These are phyloP conservation scores for Herminia tarsipennalis DNA, from an alignment of 2,888 invertebrate species.

Conservation along the genomic window DNA sequence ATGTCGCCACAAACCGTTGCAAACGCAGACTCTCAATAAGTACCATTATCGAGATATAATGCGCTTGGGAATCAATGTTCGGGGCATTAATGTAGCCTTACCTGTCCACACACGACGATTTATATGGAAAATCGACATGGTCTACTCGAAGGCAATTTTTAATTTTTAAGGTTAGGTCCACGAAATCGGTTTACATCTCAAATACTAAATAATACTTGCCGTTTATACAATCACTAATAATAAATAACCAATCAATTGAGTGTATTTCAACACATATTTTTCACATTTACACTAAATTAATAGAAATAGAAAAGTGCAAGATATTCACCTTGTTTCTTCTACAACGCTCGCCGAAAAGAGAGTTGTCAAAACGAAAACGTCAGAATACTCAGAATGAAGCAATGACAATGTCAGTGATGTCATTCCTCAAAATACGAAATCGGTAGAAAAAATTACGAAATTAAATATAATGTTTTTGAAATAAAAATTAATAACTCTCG, in stretches of 20 bases:
- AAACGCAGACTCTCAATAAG: conserved; percentile 51
- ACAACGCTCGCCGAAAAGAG: conserved; percentile 66
- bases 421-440: no score
- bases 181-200: conserved; percentile 57
- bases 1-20: conserved; percentile 73
- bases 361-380: conserved; percentile 20
- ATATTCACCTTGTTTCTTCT: conserved; percentile 61
- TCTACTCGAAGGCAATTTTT: conserved; percentile 64
- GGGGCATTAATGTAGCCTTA: conserved; percentile 66
- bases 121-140: conserved; percentile 53
- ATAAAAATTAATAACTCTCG: no score
- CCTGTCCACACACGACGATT: conserved; percentile 61
- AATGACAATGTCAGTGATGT: no score
- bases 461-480: no score
- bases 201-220: conserved; percentile 15
- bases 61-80: conserved; percentile 65
- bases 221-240: background rate
- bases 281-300: conserved; percentile 4
- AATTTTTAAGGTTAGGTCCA: conserved; percentile 48
- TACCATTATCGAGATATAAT: conserved; percentile 33
- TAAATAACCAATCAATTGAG: background rate
- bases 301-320: conserved; percentile 9
- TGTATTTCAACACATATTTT: conserved; percentile 36
- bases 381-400: background rate
- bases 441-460: no score